Evolutionary conservation across 2,113 vertebrate genomes (phyloP).

Genomic region (Dasyurus viverrinus): DNA sequence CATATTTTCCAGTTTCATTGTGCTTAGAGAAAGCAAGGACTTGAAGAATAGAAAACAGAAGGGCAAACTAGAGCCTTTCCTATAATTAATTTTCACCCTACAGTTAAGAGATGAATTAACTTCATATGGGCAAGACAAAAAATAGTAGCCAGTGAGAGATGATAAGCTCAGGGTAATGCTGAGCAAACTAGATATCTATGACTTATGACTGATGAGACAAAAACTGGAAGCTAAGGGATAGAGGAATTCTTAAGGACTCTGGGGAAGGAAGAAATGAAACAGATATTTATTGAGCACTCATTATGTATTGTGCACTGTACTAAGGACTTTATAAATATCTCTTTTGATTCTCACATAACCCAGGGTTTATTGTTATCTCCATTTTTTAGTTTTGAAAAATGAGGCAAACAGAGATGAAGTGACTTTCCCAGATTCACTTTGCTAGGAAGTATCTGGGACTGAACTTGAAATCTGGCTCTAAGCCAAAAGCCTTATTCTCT

Average conservation of each 20-base stretch:
- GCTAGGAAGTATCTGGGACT: not conserved
- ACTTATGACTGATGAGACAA: not conserved
- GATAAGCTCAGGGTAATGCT: not conserved
- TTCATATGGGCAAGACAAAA: not conserved
- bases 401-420: not conserved
- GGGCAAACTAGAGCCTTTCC: not conserved
- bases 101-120: slow-evolving; percentile 19
- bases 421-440: not conserved
- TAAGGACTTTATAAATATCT: not conserved
- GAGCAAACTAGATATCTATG: not conserved
- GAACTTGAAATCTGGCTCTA: not conserved
- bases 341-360: not conserved
- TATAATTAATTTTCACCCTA: slow-evolving; percentile 4
- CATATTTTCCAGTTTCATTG: slow-evolving; percentile 5
- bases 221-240: not conserved
- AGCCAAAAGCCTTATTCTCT: not conserved
- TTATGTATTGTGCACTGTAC: not conserved
- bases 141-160: slow-evolving; percentile 2
- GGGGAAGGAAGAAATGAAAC: not conserved
- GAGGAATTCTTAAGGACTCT: not conserved
- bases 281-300: not conserved
- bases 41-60: not conserved
- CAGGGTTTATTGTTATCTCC: not conserved
- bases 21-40: not conserved
- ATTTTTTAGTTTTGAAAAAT: not conserved